A percentile compares a stretch with the other conserved stretches of the same genome.
Evolutionary conservation across 2,113 vertebrate species (phyloP).

Genomic region (Cheirogaleus medius): DNA sequence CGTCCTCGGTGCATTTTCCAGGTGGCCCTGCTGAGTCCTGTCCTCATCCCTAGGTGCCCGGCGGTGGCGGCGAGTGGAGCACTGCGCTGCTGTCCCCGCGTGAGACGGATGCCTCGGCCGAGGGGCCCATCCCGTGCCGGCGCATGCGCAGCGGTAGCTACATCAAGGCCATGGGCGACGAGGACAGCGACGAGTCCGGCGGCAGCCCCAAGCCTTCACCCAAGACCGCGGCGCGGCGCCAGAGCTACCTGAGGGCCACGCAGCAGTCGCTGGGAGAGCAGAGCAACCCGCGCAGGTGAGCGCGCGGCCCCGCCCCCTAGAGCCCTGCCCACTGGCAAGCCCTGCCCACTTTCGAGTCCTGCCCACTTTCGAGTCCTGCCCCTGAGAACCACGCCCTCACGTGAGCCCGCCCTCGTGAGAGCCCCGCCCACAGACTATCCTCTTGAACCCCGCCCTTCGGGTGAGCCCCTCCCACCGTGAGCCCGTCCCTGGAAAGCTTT

Average conservation of each 20-base stretch:
- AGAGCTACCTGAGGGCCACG: constrained; percentile 99
- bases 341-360: background rate
- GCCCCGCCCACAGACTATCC: too few species aligned
- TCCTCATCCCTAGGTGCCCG: constrained; percentile 83
- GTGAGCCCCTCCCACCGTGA: background rate
- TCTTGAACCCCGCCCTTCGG: too few species aligned
- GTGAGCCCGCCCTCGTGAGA: too few species aligned
- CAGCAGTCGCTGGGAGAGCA: constrained; percentile 98
- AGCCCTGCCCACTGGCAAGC: background rate
- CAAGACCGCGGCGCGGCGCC: constrained; percentile 94
- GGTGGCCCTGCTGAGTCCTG: background rate
- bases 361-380: too few species aligned
- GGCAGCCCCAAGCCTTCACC: constrained; percentile 97
- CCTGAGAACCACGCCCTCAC: too few species aligned
- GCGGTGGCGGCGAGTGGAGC: constrained; percentile 94
- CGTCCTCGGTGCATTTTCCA: background rate
- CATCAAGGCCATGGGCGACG: constrained; percentile 99
- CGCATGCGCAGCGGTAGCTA: constrained; percentile 99
- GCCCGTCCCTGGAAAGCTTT: background rate
- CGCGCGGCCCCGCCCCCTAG: background rate
- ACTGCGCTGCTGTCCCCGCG: constrained; percentile 90
- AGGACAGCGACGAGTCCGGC: constrained; percentile 97
- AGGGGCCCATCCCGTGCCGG: constrained; percentile 92
- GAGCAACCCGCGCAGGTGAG: constrained; percentile 96
- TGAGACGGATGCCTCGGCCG: constrained; percentile 87